Evolutionary conservation across 1,140 invertebrate genomes (phyloP).

Genomic region (Agrilus planipennis): DNA sequence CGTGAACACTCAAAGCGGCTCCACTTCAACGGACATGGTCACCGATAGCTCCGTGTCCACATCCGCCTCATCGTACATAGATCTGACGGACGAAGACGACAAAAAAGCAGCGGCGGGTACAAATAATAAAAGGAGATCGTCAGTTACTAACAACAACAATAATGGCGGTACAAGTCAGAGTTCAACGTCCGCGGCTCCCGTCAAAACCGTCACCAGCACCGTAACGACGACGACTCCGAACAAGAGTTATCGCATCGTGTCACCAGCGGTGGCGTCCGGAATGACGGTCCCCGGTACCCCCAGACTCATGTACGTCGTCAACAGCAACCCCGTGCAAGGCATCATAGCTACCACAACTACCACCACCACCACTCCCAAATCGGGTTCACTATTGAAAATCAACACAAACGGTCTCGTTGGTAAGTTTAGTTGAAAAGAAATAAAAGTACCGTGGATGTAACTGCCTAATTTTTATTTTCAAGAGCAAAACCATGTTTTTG

Average conservation of each 20-base stretch:
- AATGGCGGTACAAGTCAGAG: neutral
- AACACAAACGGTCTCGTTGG: conserved; percentile 9
- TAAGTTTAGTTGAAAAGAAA: no score
- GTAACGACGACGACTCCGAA: no score
- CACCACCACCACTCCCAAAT: neutral
- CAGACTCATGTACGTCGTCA: neutral
- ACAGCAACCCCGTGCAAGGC: neutral
- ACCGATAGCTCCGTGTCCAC: conserved; percentile 10
- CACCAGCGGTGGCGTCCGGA: neutral
- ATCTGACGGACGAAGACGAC: conserved; percentile 53
- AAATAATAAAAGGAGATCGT: no score
- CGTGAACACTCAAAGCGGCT: neutral
- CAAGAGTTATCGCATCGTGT: no score
- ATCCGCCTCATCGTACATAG: conserved; percentile 31
- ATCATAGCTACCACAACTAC: no score
- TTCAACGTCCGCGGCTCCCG: neutral
- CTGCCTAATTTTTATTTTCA: no score
- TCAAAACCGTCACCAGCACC: conserved; percentile 1
- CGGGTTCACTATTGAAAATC: conserved; percentile 5
- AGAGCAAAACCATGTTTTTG: no score
- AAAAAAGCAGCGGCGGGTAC: conserved; percentile 9
- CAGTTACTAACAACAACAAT: neutral
- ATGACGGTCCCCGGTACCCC: no score
- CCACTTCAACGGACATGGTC: conserved; percentile 6
- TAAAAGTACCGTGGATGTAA: no score